Percentiles rank a stretch among this genome's conserved stretches.
Conservation (phyloP, 2,797 vertebrate species). For the Nasua narica region DNA sequence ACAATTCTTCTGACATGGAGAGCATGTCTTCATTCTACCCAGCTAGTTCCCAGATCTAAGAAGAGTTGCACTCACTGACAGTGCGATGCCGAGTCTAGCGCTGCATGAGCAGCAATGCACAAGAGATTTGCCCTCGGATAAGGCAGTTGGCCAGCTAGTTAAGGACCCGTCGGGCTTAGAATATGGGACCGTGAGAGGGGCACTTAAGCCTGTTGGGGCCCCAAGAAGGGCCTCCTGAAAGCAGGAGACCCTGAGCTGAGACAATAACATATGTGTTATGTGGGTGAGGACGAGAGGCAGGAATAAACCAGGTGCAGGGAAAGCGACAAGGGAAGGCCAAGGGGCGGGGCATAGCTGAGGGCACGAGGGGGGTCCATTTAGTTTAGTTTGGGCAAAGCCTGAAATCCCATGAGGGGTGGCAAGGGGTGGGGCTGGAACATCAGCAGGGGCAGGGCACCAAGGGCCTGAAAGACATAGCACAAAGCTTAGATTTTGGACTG, state of each 20-base stretch:
- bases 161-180: not conserved
- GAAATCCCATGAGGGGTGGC: not conserved
- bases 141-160: not conserved
- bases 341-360: not conserved
- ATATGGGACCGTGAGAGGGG: rapidly evolving
- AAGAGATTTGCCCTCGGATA: too few species aligned
- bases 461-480: rapidly evolving
- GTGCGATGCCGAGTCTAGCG: not conserved
- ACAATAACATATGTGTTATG: rapidly evolving
- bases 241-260: too few species aligned
- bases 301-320: rapidly evolving
- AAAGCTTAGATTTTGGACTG: not conserved
- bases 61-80: rapidly evolving
- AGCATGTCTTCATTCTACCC: not conserved
- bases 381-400: rapidly evolving
- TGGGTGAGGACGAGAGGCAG: not conserved
- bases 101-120: not conserved
- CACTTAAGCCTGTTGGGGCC: rapidly evolving
- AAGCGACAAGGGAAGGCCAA: not conserved
- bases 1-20: not conserved
- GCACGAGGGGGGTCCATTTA: not conserved
- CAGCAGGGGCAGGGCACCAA: not conserved
- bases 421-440: rapidly evolving
- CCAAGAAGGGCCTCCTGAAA: not conserved
- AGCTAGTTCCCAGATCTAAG: not conserved